Conservation (phyloP, 2,888 invertebrate genomes). For the Disparrhopalites patrizii region DNA sequence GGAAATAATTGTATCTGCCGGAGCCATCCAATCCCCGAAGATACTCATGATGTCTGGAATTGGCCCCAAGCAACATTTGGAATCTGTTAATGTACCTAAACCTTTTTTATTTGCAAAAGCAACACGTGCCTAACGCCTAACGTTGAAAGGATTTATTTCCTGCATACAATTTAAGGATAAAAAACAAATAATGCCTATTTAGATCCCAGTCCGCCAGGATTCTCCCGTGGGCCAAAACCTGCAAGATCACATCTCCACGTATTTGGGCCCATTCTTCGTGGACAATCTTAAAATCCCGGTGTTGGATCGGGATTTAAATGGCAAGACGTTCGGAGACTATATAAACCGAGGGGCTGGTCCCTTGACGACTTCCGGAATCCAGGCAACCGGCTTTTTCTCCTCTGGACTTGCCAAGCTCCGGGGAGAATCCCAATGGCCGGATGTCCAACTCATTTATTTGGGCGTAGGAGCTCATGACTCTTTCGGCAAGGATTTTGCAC, state of each 20-base stretch:
- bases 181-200: constrained; percentile 3
- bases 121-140: not conserved
- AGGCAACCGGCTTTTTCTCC: constrained; percentile 36
- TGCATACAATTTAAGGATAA: constrained; percentile 1
- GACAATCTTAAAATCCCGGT: constrained; percentile 27
- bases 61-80: constrained; percentile 34
- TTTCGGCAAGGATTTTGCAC: constrained; percentile 29
- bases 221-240: constrained; percentile 34
- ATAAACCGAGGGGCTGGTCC: constrained; percentile 32
- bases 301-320: constrained; percentile 36
- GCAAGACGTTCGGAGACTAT: constrained; percentile 27
- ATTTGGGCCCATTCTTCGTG: constrained; percentile 42
- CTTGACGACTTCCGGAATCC: constrained; percentile 27
- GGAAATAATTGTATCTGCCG: constrained; percentile 37
- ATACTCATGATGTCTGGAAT: constrained; percentile 36
- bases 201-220: constrained; percentile 32
- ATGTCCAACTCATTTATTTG: constrained; percentile 34
- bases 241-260: constrained; percentile 37
- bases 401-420: constrained; percentile 32
- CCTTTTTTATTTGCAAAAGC: not conserved
- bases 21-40: constrained; percentile 40
- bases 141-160: too few relatives aligned
- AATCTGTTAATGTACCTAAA: constrained; percentile 14
- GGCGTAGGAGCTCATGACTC: constrained; percentile 31
- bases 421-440: constrained; percentile 37